Conservation (phyloP, 2,113 vertebrate species). For the Apteryx owenii region DNA sequence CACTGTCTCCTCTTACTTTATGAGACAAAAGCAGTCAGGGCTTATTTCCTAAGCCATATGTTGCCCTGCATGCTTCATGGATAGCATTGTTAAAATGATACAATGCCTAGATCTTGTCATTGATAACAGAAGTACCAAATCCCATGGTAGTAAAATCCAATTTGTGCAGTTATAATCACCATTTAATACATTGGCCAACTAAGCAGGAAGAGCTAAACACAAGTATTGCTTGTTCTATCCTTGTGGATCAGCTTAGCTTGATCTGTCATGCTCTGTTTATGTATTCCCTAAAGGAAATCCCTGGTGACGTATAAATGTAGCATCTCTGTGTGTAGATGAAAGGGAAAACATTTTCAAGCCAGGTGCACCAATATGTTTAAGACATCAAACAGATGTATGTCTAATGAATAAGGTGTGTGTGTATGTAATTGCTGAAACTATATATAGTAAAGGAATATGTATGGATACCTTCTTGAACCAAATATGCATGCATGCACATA, state of each 20-base stretch:
- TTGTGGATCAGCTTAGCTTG: neutral
- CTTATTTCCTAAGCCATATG: neutral
- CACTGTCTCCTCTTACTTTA: neutral
- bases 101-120: neutral
- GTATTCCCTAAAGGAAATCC: neutral
- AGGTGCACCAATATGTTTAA: neutral
- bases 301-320: neutral
- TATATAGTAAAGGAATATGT: neutral
- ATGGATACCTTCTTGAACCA: neutral
- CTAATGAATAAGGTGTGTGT: neutral
- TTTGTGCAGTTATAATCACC: neutral
- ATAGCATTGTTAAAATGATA: neutral
- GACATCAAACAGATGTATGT: neutral
- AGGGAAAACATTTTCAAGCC: neutral
- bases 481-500: neutral
- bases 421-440: neutral
- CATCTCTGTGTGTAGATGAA: neutral
- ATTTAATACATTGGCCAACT: neutral
- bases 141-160: neutral
- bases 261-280: neutral
- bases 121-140: neutral
- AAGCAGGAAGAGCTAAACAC: neutral
- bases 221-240: neutral
- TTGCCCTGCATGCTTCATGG: neutral
- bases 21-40: neutral